phyloP scores from a whole-genome alignment of 2,797 vertebrate species.

The Aratinga solstitialis region DNA sequence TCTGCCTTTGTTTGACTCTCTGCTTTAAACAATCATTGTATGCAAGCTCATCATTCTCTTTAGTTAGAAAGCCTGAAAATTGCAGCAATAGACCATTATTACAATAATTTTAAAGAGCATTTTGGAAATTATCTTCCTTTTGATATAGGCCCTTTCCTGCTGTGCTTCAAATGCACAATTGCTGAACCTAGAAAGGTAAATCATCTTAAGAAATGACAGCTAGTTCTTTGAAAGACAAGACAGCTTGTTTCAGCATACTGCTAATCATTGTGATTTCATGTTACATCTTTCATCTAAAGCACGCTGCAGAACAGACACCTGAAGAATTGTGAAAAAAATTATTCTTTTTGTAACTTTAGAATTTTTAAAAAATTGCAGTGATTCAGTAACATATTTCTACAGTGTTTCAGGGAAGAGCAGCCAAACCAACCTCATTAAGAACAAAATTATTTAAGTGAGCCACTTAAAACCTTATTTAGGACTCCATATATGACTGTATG shows the following conservation, averaged over 20 bases:
- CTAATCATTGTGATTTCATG: not conserved
- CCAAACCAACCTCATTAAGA: not conserved
- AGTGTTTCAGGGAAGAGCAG: not conserved
- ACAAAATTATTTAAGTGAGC: not conserved
- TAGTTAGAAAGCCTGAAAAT: not conserved
- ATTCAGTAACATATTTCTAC: not conserved
- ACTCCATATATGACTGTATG: not conserved
- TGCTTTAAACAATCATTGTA: not conserved
- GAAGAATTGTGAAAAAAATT: not conserved
- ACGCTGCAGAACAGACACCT: not conserved
- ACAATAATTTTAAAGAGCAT: not conserved
- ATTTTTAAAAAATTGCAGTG: not conserved
- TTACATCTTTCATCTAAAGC: not conserved
- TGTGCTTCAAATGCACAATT: not conserved
- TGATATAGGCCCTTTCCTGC: not conserved
- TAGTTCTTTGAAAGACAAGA: not conserved
- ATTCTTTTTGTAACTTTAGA: not conserved
- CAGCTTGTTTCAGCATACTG: not conserved
- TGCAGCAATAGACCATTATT: not conserved
- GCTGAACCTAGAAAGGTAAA: not conserved
- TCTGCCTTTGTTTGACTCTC: not conserved
- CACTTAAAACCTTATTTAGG: not conserved
- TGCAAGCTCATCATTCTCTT: not conserved
- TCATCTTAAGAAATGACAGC: not conserved
- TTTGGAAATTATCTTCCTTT: constrained; percentile 19